phyloP scores from a whole-genome alignment of 2,888 invertebrate species.

The Lingula anatina region DNA sequence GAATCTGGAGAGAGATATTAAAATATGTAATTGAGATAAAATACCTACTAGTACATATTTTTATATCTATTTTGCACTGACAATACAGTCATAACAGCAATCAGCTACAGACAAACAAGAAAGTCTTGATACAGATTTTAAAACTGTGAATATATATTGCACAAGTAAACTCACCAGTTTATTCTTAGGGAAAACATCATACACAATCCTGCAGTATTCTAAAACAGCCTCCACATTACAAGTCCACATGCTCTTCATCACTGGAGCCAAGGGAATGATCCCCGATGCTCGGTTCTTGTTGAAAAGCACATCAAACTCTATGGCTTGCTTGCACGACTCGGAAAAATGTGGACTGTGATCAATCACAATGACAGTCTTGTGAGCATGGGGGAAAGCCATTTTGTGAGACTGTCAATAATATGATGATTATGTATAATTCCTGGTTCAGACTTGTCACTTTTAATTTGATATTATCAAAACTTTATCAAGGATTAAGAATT shows the following conservation, averaged over 20 bases:
- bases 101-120: neutral
- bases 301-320: slow-evolving; percentile 74
- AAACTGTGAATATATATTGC: neutral
- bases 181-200: slow-evolving; percentile 86
- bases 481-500: no score
- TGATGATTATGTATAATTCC: no score
- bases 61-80: neutral
- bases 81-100: neutral
- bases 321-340: slow-evolving; percentile 72
- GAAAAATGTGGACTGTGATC: slow-evolving; percentile 91
- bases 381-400: slow-evolving; percentile 49
- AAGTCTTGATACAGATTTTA: neutral
- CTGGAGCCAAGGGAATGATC: slow-evolving; percentile 71
- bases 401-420: slow-evolving; percentile 4
- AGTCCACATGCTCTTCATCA: slow-evolving; percentile 93
- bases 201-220: slow-evolving; percentile 93
- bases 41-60: neutral
- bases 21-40: slow-evolving; percentile 7
- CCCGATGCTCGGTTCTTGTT: slow-evolving; percentile 58
- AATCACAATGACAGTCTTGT: slow-evolving; percentile 92
- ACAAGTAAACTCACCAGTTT: slow-evolving; percentile 30
- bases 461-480: no score
- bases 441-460: no score
- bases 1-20: slow-evolving; percentile 11
- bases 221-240: slow-evolving; percentile 90